Conservation (phyloP, 2,113 vertebrate species). For the Mastomys coucha region DNA sequence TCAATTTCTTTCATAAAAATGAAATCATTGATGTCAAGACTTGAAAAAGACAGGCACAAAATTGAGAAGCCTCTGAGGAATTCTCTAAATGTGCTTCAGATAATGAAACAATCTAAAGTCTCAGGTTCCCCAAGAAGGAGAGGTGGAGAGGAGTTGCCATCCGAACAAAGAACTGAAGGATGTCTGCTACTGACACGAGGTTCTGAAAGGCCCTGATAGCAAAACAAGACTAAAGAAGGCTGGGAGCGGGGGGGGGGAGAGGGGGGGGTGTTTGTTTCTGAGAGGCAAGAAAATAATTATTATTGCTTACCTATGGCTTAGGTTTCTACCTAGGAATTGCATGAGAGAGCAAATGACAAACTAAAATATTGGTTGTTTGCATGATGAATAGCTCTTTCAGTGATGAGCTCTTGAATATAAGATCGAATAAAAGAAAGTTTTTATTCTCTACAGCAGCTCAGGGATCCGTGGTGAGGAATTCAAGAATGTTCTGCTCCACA, state of each 20-base stretch:
- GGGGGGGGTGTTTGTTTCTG: neutral
- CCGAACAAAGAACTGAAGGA: neutral
- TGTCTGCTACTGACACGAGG: neutral
- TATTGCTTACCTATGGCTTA: neutral
- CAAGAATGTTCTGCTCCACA: neutral
- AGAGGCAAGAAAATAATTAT: neutral
- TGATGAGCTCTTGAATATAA: neutral
- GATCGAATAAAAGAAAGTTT: constrained; percentile 9
- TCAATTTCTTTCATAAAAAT: constrained; percentile 23
- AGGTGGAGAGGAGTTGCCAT: neutral
- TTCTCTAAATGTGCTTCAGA: constrained; percentile 32
- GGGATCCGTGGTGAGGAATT: neutral
- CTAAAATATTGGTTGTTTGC: neutral
- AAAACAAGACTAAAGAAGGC: neutral
- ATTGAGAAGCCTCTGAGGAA: neutral
- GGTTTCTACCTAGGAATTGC: constrained; percentile 11
- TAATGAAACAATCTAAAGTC: constrained; percentile 31
- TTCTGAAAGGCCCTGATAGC: constrained; percentile 3
- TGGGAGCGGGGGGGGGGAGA: neutral
- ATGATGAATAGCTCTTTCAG: neutral
- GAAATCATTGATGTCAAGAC: constrained; percentile 6
- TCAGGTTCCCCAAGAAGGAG: neutral
- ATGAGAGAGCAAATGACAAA: constrained; percentile 14
- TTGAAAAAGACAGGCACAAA: constrained; percentile 39
- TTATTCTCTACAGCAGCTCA: neutral